These are phyloP conservation scores for Platycheirus rosarum DNA, from an alignment of 2,888 invertebrate genomes.

Conservation along the genomic window DNA sequence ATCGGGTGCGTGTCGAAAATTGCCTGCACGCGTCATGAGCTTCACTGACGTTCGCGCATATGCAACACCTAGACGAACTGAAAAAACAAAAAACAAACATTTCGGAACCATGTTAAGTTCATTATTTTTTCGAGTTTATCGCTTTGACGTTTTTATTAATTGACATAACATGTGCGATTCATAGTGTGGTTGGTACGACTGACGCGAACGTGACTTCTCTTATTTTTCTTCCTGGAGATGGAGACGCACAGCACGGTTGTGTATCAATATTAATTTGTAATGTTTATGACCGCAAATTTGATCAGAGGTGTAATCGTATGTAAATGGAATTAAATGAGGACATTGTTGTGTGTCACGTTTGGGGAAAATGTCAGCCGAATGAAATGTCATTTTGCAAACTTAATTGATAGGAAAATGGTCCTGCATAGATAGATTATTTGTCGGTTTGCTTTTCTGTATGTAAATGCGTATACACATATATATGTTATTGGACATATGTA, in stretches of 20 bases:
- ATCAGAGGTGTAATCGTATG: conserved; percentile 44
- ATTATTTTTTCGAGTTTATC: conserved; percentile 68
- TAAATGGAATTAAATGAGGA: conserved; percentile 48
- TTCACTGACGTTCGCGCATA: neutral
- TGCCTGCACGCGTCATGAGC: conserved; percentile 49
- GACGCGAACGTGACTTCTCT: conserved; percentile 12
- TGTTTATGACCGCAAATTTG: conserved; percentile 62
- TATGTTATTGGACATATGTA: too few species aligned
- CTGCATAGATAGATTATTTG: too few species aligned
- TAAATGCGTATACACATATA: too few species aligned
- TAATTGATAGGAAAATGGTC: conserved; percentile 34
- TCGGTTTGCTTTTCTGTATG: too few species aligned
- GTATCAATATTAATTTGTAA: conserved; percentile 50
- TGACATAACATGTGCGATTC: conserved; percentile 71
- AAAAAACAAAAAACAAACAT: conserved; percentile 23
- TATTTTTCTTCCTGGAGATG: conserved; percentile 57
- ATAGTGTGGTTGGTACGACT: conserved; percentile 43
- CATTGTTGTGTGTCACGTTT: conserved; percentile 52
- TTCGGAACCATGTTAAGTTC: conserved; percentile 68
- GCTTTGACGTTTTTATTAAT: conserved; percentile 72
- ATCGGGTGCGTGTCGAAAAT: conserved; percentile 64
- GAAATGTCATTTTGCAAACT: conserved; percentile 36
- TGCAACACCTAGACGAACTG: neutral
- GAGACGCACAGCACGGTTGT: neutral
- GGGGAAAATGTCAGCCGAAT: conserved; percentile 36